Percentiles rank a stretch among this genome's conserved stretches.
These are phyloP conservation scores for Patella vulgata DNA, from an alignment of 1,140 invertebrate species.

Conservation along the genomic window DNA sequence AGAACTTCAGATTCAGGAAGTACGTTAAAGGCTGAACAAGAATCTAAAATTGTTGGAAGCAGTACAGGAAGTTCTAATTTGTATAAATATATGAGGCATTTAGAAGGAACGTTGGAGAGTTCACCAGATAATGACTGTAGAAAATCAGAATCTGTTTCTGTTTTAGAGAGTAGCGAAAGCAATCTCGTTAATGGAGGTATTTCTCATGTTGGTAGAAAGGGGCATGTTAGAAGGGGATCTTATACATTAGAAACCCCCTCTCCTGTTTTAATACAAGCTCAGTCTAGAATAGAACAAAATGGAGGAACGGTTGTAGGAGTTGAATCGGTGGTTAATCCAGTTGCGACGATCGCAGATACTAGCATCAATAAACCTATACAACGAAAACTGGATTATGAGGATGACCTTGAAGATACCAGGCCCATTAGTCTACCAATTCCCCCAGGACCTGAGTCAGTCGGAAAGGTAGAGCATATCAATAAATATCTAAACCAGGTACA, in stretches of 20 bases:
- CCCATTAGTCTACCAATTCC: constrained; percentile 18
- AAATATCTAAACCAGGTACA: constrained; percentile 47
- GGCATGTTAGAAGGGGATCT: constrained; percentile 32
- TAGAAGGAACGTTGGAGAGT: background rate
- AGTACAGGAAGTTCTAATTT: constrained; percentile 11
- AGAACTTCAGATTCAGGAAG: background rate
- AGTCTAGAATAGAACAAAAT: constrained; percentile 9
- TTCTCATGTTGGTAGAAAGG: background rate
- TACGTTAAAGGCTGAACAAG: background rate
- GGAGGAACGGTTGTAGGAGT: no score
- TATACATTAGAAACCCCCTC: constrained; percentile 43
- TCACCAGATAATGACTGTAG: background rate
- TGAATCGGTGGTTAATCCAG: background rate
- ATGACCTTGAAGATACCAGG: constrained; percentile 11
- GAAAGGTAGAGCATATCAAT: constrained; percentile 52
- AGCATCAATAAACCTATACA: background rate
- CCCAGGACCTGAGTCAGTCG: constrained; percentile 20
- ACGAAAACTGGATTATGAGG: constrained; percentile 11
- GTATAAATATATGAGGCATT: background rate
- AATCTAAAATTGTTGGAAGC: background rate
- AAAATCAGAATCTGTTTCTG: background rate
- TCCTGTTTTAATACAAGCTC: constrained; percentile 34
- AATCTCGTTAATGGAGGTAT: constrained; percentile 9
- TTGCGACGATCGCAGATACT: background rate
- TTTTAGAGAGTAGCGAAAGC: constrained; percentile 8